Base-by-base conservation (phyloP, 1,140 invertebrate species). In the Drosophila gunungcola region DNA sequence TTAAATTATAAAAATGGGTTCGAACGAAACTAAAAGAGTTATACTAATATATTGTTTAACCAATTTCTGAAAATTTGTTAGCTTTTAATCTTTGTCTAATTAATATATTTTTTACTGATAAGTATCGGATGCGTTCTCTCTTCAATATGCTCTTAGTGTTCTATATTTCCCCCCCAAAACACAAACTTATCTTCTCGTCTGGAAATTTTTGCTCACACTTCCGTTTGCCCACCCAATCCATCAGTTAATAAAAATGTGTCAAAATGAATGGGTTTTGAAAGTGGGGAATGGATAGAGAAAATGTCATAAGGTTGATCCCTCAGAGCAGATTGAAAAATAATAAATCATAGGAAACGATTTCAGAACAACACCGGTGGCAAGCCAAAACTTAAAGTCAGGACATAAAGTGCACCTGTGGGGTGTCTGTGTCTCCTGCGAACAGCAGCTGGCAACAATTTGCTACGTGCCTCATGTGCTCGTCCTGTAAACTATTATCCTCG, bases 161-260 rank as follows among this genome's bases (percentile, higher is more conserved):
- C 12, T n/a, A 16, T 32, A 2, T 13, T 4, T 9, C 6, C 36
- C 16, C 3, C 0, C 2, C 16, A 6, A 5, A 1, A 27, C 48
- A 29, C n/a, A 36, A 32, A 16, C 16, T 46, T 65, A 38, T 10
- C 11, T 10, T 6, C 21, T 1, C 29, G 16, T n/a, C 21, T 39
- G 4, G 13, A 53, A 75, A 64, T 49, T 53, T 49, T 79, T 63
- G 36, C 39, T 55, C 38, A 41, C 38, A 58, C 53, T 80, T 61
- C 42, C n/a, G 74, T 61, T 54, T 61, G 63, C 11, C n/a, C 65
- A 75, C 46, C 62, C 58, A 78, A 86, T 83, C 82, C 75, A 88
- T 86, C 82, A 86, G 83, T 88, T 88, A 88, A 88, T 86, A 86
- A 86, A 86, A 88, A 75, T 76, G 57, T 79, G 83, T 73, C 82